Evolutionary conservation across 1,140 invertebrate species (phyloP).

Genomic region (Drosophila baimaii): DNA sequence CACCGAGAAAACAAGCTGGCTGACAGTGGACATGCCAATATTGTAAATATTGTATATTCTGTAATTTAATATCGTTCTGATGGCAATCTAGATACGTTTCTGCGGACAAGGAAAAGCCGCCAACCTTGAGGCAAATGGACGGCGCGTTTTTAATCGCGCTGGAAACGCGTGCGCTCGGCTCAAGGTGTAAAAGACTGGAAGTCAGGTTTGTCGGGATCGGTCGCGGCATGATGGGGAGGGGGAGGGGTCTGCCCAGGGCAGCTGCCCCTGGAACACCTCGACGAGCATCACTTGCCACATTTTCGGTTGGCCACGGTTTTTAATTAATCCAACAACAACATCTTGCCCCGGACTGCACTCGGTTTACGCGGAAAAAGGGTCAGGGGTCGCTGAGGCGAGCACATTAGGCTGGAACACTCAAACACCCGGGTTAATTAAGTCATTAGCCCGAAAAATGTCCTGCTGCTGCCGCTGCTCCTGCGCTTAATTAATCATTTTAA

Average conservation of each 20-base stretch:
- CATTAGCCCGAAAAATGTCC: constrained; percentile 78
- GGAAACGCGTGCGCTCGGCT: constrained; percentile 34
- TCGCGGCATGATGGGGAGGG: constrained; percentile 32
- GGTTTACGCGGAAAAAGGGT: constrained; percentile 72
- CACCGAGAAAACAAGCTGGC: constrained; percentile 21
- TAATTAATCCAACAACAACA: constrained; percentile 78
- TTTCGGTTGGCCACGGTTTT: constrained; percentile 64
- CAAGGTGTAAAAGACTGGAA: constrained; percentile 73
- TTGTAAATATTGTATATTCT: constrained; percentile 40
- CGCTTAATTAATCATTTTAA: constrained; percentile 80
- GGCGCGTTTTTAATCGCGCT: constrained; percentile 57
- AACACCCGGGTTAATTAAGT: constrained; percentile 68
- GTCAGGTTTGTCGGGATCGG: constrained; percentile 64
- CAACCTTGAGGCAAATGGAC: constrained; percentile 48
- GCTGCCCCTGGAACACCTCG: constrained; percentile 55
- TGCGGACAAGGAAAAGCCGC: constrained; percentile 49
- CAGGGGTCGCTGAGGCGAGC: constrained; percentile 76
- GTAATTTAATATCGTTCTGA: constrained; percentile 67
- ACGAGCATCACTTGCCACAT: constrained; percentile 66
- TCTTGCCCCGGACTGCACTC: constrained; percentile 49
- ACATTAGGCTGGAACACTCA: constrained; percentile 75
- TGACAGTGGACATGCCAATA: constrained; percentile 67
- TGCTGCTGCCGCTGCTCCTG: constrained; percentile 56
- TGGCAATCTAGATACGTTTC: constrained; percentile 37
- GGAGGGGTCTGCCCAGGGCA: constrained; percentile 26